A percentile compares a stretch with the other conserved stretches of the same genome.
Conservation (phyloP, 2,113 vertebrate genomes). For the Hymenochirus boettgeri region DNA sequence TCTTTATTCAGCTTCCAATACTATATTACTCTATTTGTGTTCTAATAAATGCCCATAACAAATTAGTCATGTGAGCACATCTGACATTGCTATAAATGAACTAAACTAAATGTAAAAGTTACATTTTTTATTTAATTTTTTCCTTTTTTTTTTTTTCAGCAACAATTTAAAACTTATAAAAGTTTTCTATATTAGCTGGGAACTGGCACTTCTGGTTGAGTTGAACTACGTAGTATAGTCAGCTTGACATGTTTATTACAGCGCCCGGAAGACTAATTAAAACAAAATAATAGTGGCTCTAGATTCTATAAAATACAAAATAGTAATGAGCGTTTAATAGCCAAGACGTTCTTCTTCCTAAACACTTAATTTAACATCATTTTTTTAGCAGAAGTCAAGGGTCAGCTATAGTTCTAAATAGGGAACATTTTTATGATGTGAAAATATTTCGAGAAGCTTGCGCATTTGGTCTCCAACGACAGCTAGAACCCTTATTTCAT, state of each 20-base stretch:
- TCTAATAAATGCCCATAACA: too few species aligned
- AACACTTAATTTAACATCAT: conserved; percentile 13
- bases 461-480: conserved; percentile 27
- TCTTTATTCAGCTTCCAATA: too few species aligned
- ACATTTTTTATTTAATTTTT: too few species aligned
- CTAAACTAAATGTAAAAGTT: too few species aligned
- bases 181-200: conserved; percentile 13
- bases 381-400: conserved; percentile 17
- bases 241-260: conserved; percentile 37
- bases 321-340: not conserved
- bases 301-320: conserved; percentile 15
- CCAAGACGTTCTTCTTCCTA: conserved; percentile 5
- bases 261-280: conserved; percentile 21
- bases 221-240: not conserved
- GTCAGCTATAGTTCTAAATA: conserved; percentile 43
- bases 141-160: too few species aligned
- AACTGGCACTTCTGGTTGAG: conserved; percentile 14
- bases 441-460: conserved; percentile 48
- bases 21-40: too few species aligned
- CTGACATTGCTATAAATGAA: too few species aligned
- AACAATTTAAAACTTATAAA: too few species aligned
- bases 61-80: too few species aligned
- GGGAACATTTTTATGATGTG: conserved; percentile 53
- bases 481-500: conserved; percentile 18
- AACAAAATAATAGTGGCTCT: conserved; percentile 27